phyloP scores from a whole-genome alignment of 2,113 vertebrate species.

The Aptenodytes patagonicus region DNA sequence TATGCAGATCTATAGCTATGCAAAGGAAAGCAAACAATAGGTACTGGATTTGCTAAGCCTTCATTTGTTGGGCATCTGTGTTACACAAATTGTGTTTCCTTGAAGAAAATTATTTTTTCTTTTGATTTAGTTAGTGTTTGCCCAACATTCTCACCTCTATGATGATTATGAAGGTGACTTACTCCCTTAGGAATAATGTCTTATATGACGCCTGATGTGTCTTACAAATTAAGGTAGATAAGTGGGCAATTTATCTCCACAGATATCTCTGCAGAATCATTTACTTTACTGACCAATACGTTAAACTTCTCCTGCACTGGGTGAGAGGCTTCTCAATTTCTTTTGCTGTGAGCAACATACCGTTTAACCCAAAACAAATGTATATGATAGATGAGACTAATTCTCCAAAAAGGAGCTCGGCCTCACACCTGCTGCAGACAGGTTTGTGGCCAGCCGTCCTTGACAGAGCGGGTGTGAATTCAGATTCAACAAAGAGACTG shows the following conservation, averaged over 20 bases:
- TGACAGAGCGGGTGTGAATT: conserved; percentile 40
- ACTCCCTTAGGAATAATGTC: conserved; percentile 41
- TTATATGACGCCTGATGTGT: conserved; percentile 46
- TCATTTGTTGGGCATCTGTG: not conserved
- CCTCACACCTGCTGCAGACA: conserved; percentile 29
- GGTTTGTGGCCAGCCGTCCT: conserved; percentile 44
- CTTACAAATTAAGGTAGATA: conserved; percentile 60
- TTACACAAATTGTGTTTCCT: not conserved
- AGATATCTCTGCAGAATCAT: conserved; percentile 49
- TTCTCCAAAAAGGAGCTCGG: not conserved
- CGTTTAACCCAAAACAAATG: conserved; percentile 35
- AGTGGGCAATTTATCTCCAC: conserved; percentile 60
- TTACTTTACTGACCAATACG: conserved; percentile 40
- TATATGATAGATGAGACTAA: conserved; percentile 37
- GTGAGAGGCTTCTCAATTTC: conserved; percentile 51
- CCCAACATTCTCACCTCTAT: conserved; percentile 6
- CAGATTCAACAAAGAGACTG: conserved; percentile 16
- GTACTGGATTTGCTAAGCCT: not conserved
- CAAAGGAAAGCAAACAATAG: not conserved
- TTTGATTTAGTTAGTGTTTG: conserved; percentile 42
- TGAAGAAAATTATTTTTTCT: not conserved
- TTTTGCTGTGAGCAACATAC: conserved; percentile 6
- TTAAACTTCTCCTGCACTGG: conserved; percentile 27
- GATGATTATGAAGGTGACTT: conserved; percentile 65
- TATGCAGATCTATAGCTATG: not conserved